Percentiles rank a stretch among this genome's conserved stretches.
These are phyloP conservation scores for Columbina picui DNA, from an alignment of 2,113 vertebrate genomes.

Conservation along the genomic window DNA sequence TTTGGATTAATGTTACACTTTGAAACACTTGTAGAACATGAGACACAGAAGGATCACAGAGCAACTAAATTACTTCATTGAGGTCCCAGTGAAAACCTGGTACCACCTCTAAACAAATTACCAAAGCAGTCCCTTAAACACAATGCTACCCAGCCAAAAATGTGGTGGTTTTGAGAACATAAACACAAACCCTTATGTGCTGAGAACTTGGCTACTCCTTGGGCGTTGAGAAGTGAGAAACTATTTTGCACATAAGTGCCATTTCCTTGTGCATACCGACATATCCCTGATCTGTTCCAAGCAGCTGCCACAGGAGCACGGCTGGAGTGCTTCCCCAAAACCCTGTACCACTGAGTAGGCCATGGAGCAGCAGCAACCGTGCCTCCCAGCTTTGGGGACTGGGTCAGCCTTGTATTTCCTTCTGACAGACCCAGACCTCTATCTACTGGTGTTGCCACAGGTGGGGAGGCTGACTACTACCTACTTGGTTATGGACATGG, in stretches of 20 bases:
- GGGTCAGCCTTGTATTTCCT: not conserved
- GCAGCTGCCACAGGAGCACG: not conserved
- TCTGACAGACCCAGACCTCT: not conserved
- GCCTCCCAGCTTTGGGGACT: not conserved
- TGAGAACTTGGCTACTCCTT: not conserved
- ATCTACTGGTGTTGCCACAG: not conserved
- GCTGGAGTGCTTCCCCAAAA: not conserved
- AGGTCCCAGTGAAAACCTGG: not conserved
- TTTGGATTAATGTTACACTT: not conserved
- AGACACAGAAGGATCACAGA: not conserved
- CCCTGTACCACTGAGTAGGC: not conserved
- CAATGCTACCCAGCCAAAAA: not conserved
- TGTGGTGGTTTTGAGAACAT: not conserved
- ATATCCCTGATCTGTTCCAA: not conserved
- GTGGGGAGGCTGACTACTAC: not conserved
- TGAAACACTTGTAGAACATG: not conserved
- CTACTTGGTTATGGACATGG: not conserved
- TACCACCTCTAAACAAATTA: not conserved
- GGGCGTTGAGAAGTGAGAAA: not conserved
- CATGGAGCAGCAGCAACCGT: not conserved
- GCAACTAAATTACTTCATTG: not conserved
- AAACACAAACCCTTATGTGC: not conserved
- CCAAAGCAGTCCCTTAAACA: not conserved
- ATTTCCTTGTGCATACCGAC: fast-evolving
- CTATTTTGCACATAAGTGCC: not conserved